Base-by-base conservation (phyloP, 2,797 vertebrate species). In the Malurus splendens region DNA sequence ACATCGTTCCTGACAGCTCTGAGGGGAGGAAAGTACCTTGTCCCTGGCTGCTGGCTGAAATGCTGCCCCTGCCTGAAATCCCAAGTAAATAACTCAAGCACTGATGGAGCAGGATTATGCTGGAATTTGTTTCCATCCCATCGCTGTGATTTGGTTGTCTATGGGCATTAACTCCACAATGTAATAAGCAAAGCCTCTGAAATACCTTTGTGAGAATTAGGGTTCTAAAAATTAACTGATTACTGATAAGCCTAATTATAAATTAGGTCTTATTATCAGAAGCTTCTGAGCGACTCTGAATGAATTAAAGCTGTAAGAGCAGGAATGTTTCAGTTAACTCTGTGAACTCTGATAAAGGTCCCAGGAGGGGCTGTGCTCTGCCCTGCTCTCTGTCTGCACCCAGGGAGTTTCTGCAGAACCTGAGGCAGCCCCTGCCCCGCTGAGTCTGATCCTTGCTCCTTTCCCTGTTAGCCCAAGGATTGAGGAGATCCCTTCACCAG, bases 231-330 rank as follows among this genome's bases (percentile, higher is more conserved):
- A 97, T 97, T 96, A 97, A 96, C 96, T 96, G 96, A 97, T 97
- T 97, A 94, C 95, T 97, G 96, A 97, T 97, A 97, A 95, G 92
- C 94, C 95, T 97, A 97, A 97, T 97, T 97, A 97, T 97, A 97
- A 97, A 97, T 96, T 97, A 97, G 95, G 96, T 94, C 95, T 97
- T 96, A 97, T 96, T 97, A 97, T 97, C 97, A 96, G 94, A 94
- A 94, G 94, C 95, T 96, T 95, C 95, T 96, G 95, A 96, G 95
- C 78, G 56, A 80, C 61, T 70, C 86, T 92, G 94, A 94, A 82
- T 95, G 96, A 96, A 97, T 97, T 97, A 96, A 96, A 96, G 95
- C 94, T 82, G 93, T 54, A 95, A 91, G 87, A 97, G 94, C 95
- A 96, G 90, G 87, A 96, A 93, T 96, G 90, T 94, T 97, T 94